phyloP scores from a whole-genome alignment of 2,113 vertebrate genomes.

The Acrocephalus kingi region DNA sequence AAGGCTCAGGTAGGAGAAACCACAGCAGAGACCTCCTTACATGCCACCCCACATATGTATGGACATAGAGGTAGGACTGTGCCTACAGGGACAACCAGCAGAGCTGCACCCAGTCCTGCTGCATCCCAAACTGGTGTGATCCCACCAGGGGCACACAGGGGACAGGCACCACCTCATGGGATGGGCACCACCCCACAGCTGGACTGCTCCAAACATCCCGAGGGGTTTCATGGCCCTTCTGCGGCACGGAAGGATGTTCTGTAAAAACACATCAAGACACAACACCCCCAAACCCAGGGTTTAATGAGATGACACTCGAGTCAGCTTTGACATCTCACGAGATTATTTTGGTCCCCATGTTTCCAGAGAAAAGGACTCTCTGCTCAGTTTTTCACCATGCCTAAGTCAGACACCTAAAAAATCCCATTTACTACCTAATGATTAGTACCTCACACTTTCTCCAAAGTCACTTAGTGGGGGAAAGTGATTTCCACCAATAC shows the following conservation, averaged over 20 bases:
- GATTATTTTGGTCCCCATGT: background rate
- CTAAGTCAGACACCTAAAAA: background rate
- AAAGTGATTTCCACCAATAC: background rate
- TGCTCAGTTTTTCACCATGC: background rate
- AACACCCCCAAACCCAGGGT: background rate
- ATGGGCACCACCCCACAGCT: background rate
- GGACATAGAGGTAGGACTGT: fast-evolving
- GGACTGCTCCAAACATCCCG: fast-evolving
- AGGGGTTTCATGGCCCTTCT: background rate
- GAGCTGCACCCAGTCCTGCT: background rate
- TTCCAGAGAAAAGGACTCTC: background rate
- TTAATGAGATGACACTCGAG: fast-evolving
- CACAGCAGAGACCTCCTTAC: background rate
- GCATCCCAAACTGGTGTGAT: background rate
- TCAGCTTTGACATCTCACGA: background rate
- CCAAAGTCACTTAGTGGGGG: background rate
- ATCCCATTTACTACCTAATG: background rate
- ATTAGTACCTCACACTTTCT: background rate
- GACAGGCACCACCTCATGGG: background rate
- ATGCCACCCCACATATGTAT: fast-evolving
- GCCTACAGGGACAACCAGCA: background rate
- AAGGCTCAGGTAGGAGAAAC: background rate
- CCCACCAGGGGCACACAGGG: background rate
- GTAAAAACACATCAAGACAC: background rate
- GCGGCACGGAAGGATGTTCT: background rate